phyloP scores from a whole-genome alignment of 2,113 vertebrate genomes.

The Gymnocephalus cernua region DNA sequence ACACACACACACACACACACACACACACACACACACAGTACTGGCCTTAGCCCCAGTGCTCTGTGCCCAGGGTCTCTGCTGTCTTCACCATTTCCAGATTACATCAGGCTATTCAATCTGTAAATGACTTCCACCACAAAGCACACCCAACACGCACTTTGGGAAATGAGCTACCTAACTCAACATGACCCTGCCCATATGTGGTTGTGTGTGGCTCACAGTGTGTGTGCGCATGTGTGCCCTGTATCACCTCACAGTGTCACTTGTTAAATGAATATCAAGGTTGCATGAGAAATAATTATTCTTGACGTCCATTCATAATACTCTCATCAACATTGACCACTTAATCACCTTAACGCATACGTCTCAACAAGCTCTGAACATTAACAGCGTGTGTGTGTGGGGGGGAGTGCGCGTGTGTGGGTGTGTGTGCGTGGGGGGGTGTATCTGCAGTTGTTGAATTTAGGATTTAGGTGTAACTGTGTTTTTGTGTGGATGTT shows the following conservation, averaged over 20 bases:
- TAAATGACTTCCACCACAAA: slow-evolving; percentile 82
- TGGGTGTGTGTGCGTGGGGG: neutral
- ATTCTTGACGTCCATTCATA: slow-evolving; percentile 74
- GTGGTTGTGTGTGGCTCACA: slow-evolving; percentile 52
- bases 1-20: no score
- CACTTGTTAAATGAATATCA: slow-evolving; percentile 79
- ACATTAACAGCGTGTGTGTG: slow-evolving; percentile 2
- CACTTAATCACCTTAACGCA: slow-evolving; percentile 70
- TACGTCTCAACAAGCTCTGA: slow-evolving; percentile 57
- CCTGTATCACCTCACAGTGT: slow-evolving; percentile 69
- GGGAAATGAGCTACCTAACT: slow-evolving; percentile 82
- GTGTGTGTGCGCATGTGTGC: slow-evolving; percentile 34
- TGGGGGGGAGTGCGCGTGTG: neutral
- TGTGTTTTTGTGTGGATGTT: slow-evolving; percentile 8
- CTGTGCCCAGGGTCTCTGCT: slow-evolving; percentile 66
- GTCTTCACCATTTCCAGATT: slow-evolving; percentile 83
- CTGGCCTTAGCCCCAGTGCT: slow-evolving; percentile 72
- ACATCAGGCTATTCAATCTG: slow-evolving; percentile 82
- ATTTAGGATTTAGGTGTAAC: slow-evolving; percentile 1
- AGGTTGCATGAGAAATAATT: slow-evolving; percentile 74
- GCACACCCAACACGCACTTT: slow-evolving; percentile 81
- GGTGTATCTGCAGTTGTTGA: neutral
- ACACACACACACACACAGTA: slow-evolving; percentile 30
- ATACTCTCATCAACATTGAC: slow-evolving; percentile 76
- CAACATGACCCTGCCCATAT: slow-evolving; percentile 76